Percentiles rank a stretch among this genome's conserved stretches.
These are phyloP conservation scores for Clarias macrocephalus DNA, from an alignment of 2,113 vertebrate species.

Conservation along the genomic window DNA sequence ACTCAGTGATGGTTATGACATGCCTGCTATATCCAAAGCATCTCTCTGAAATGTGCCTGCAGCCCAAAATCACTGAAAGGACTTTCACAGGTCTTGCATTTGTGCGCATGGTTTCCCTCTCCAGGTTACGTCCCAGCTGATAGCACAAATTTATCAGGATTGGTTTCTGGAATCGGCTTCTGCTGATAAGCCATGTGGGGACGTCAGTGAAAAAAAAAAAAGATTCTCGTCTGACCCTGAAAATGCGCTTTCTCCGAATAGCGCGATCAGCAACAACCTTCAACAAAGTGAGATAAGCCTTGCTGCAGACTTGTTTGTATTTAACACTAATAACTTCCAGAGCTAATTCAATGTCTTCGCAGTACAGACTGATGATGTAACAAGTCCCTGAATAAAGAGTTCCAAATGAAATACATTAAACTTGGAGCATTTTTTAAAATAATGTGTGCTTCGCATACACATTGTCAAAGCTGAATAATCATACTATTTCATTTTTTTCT, in stretches of 20 bases:
- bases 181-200: constrained; percentile 13
- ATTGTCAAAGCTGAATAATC: background rate
- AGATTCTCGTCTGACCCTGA: background rate
- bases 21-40: background rate
- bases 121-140: background rate
- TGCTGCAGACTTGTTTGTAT: constrained; percentile 1
- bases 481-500: background rate
- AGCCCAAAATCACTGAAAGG: background rate
- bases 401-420: background rate
- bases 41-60: background rate
- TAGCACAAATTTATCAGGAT: constrained; percentile 18
- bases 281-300: constrained; percentile 17
- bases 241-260: background rate
- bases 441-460: background rate
- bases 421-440: background rate
- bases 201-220: background rate
- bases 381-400: background rate
- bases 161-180: background rate
- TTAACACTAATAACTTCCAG: background rate
- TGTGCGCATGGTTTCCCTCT: background rate
- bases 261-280: constrained; percentile 1
- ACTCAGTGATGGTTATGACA: background rate
- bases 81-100: background rate
- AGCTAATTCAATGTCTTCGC: background rate
- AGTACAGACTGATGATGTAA: background rate